Evolutionary conservation across 2,888 invertebrate species (phyloP), one percentile per base, ranked within the genome.

Genomic region (Cyclophora albipunctata): DNA sequence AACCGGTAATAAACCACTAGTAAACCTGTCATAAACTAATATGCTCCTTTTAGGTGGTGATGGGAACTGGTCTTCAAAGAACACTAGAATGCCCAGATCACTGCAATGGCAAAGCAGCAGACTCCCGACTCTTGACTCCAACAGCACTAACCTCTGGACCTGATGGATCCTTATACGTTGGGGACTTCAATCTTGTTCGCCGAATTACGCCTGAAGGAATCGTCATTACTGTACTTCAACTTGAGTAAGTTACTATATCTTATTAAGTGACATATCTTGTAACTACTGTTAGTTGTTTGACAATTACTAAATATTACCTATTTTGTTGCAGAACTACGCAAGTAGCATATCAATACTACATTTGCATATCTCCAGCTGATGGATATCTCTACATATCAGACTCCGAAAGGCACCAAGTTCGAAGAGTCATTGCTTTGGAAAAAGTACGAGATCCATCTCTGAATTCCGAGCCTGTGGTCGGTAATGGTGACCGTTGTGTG

Each of bases 341-440:
- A 89, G 96, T 98, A 5, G 96, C 98, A 35, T 98, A 99, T 84
- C 97, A 98, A 74, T 99, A 99, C 76, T 98, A 98, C 82, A 91
- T 99, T 75, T 96, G 98, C 51, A 95, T 98, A 47, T 98, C 98
- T 47, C 98, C 99, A 34, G 96, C 98, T 37, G 98, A 98, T 78
- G 98, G 98, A 5, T 95, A 96, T 73, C 91, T 99, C 48, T 98
- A 98, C 83, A 95, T 99, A 67, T 98, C 98, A 45, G 97, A 99
- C 81, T 97, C 98, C 40, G 97, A 97, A 73, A 93, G 94, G 66
- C 97, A 97, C 81, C 97, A 96, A 90, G 95, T 96, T 49, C 82
- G 96, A 55, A 91, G 93, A 66, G 93, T 96, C 1, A 81, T 96
- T 43, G 91, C 93, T 0, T 79, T 96, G 63, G 95, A 95, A 62